These are phyloP conservation scores for Tenualosa thibaudeaui DNA, from an alignment of 2,797 vertebrate genomes.

Conservation along the genomic window DNA sequence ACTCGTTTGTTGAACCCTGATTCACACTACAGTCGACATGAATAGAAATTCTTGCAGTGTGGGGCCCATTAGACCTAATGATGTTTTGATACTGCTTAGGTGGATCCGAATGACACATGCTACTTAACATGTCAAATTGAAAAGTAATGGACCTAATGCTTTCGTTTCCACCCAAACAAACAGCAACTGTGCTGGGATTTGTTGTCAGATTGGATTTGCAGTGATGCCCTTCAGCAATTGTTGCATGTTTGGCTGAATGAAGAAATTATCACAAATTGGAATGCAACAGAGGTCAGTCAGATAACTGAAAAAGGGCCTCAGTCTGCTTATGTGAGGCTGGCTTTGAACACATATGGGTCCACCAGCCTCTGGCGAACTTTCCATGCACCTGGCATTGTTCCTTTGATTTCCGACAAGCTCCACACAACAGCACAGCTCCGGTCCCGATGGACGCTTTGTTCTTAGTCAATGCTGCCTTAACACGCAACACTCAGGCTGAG, in stretches of 20 bases:
- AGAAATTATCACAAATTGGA: slow-evolving; percentile 9
- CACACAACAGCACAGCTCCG: not conserved
- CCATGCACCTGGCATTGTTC: slow-evolving; percentile 10
- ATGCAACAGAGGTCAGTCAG: slow-evolving; percentile 14
- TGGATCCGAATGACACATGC: not conserved
- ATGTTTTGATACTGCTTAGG: not conserved
- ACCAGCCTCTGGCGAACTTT: not conserved
- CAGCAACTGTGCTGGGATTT: slow-evolving; percentile 9
- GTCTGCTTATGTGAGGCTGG: not conserved
- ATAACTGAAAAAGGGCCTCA: not conserved
- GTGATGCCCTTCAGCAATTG: not conserved
- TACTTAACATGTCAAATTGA: not conserved
- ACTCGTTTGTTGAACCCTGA: not conserved
- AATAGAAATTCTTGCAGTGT: not conserved
- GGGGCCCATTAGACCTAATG: not conserved
- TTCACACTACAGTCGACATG: not conserved
- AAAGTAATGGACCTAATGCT: not conserved
- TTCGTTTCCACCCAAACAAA: slow-evolving; percentile 10
- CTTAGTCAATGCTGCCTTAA: slow-evolving; percentile 7
- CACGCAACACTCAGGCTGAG: not conserved
- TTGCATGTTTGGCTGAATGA: not conserved
- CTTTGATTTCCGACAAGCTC: slow-evolving; percentile 4
- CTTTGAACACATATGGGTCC: not conserved
- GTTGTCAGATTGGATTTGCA: slow-evolving; percentile 4
- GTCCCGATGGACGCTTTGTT: slow-evolving; percentile 11